phyloP scores from a whole-genome alignment of 2,113 vertebrate genomes.

The Hydrochoerus hydrochaeris region DNA sequence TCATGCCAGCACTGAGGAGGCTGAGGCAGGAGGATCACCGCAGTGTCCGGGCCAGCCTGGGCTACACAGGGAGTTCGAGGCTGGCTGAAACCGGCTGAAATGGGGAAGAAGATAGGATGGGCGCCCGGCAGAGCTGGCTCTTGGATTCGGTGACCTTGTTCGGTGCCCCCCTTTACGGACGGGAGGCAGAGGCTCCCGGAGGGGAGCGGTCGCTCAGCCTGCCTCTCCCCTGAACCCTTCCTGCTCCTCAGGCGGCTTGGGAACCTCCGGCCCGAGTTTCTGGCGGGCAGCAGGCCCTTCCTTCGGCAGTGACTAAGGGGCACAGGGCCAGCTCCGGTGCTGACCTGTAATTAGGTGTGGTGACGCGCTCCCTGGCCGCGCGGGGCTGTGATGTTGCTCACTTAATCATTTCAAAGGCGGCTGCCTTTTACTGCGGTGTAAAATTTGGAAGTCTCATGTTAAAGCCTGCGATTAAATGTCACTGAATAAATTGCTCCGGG shows the following conservation, averaged over 20 bases:
- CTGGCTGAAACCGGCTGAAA: neutral
- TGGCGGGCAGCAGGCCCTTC: neutral
- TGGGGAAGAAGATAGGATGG: neutral
- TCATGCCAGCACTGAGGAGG: neutral
- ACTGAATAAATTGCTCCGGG: slow-evolving; percentile 73
- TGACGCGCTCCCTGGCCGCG: slow-evolving; percentile 52
- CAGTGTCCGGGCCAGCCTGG: neutral
- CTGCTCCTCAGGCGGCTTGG: neutral
- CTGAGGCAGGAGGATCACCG: neutral
- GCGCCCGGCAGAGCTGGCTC: neutral
- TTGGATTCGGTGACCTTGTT: neutral
- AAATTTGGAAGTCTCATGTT: slow-evolving; percentile 77
- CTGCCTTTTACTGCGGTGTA: slow-evolving; percentile 69
- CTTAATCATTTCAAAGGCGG: slow-evolving; percentile 76
- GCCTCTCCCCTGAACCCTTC: neutral
- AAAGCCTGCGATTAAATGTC: slow-evolving; percentile 67
- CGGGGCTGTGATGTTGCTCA: neutral
- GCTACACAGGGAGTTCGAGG: neutral
- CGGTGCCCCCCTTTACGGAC: neutral
- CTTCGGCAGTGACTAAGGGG: slow-evolving; percentile 38
- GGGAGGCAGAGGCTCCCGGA: neutral
- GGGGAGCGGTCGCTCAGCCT: neutral
- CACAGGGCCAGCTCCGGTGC: neutral
- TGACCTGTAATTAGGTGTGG: slow-evolving; percentile 75
- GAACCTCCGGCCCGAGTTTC: neutral